Evolutionary conservation across 2,888 invertebrate species (phyloP), one percentile per base, ranked within the genome.

Genomic region (Luperina nickerlii): DNA sequence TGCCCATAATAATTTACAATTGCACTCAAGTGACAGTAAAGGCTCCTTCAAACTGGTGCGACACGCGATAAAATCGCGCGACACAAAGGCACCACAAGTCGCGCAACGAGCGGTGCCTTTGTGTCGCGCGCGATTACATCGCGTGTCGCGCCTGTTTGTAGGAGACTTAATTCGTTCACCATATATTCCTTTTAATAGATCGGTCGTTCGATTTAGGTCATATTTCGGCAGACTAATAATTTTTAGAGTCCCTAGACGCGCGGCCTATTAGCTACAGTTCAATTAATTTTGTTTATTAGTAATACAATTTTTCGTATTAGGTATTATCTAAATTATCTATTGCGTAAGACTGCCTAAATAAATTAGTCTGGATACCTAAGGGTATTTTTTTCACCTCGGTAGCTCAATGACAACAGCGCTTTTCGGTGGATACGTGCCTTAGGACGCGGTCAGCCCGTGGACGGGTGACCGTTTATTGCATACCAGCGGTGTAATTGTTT

Each of bases 241-340:
- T 80, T 65, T 38, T 51, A 77, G 32, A 60, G 68, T 60, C 74
- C 60, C 87, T 48, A 54, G 67, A 54, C 68, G 45, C 15, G 15
- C 15, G 65, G 24, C 83, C 74, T 65, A 38, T 51, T 51, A 73
- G 13, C 51, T 70, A 79, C 84, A 69, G 51, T 83, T 65, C 48
- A 63, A 82, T 67, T 51, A 11, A 60, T 80, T 79, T 32, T 51
- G 68, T 78, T 83, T 65, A 78, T 78, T 81, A 60, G 27, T 32
- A 68, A 76, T n/a, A 77, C 62, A n/a, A 63, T 83, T 83, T 83
- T 77, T 48, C 8, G 67, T 42, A 69, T 65, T 78, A 38, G 38
- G 38, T 38, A 81, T 42, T 83, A 83, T 15, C 45, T 68, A 48
- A 76, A 80, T 76, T 68, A 48, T 57, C 45, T 38, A 83, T 68